Base-by-base conservation (phyloP, 1,140 invertebrate species). In the Physella acuta region DNA sequence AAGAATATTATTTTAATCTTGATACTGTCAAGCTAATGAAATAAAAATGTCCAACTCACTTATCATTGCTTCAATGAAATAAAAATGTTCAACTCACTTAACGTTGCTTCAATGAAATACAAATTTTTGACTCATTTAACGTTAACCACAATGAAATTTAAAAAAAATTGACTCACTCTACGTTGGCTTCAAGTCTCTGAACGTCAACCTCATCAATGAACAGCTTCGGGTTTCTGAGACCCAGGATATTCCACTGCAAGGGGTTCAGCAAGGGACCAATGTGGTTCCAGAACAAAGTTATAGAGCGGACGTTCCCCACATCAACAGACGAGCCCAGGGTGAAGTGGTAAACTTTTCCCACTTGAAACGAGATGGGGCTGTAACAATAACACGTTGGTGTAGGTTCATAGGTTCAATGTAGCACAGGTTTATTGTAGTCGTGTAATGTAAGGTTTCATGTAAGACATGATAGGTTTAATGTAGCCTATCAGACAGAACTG, bases 121-220 rank as follows among this genome's bases (percentile, higher is more conserved):
- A n/a, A n/a, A n/a, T n/a, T n/a, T n/a, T n/a, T n/a, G n/a, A n/a
- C n/a, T n/a, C n/a, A n/a, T n/a, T n/a, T n/a, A n/a, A n/a, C n/a
- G n/a, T n/a, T n/a, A n/a, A n/a, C n/a, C n/a, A n/a, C n/a, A n/a
- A n/a, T n/a, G n/a, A n/a, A n/a, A n/a, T n/a, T n/a, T n/a, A n/a
- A n/a, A n/a, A n/a, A n/a, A n/a, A n/a, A n/a, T n/a, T n/a, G n/a
- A 64, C 62, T 17, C 52, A 64, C 62, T 55, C 39, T 2, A 52
- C 34, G 5, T 5, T 36, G 26, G 53, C 37, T 28, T 59, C 61
- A n/a, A 36, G 31, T 26, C 33, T 59, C 11, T 51, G n/a, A 16
- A 58, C 52, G 52, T 55, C 51, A 56, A 67, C 31, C 33, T 67
- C 53, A 3, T n/a, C 30, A 4, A 67, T 28, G 24, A 8, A 26